Base-by-base conservation (phyloP, 1,140 invertebrate genomes). In the Antheraea pernyi region DNA sequence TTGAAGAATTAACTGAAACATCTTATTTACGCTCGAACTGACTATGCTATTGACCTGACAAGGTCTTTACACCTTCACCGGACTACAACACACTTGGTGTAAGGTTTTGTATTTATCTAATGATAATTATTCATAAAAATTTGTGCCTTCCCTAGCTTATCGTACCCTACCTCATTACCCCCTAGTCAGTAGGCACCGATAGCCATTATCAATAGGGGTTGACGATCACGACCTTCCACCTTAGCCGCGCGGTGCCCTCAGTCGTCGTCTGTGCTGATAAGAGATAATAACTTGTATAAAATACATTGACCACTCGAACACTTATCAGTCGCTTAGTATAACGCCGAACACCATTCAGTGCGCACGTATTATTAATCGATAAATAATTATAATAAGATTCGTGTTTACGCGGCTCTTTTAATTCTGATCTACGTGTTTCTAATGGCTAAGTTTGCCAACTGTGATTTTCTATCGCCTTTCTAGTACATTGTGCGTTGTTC, bases 391-490 rank as follows among this genome's bases (percentile, higher is more conserved):
- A 68, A 70, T 60, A 74, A 68, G 61, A 19, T 70, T 64, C 65
- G 60, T 72, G 71, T 64, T 59, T 72, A 36, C 71, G 69, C 19
- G 62, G 68, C 59, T 70, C 48, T 68, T 59, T 69, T 46, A 19
- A 53, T 65, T 65, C 37, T 22, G 19, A 48, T 48, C 11, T 53
- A 16, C 39, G 37, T 46, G n/a, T 63, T 81, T 81, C 84, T 81
- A 61, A 92, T 92, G 88, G 89, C 86, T 89, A 91, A 91, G 73
- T 91, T 87, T 70, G 78, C 84, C 58, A 81, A 88, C 78, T 73
- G 87, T 88, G 86, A 85, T 83, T 92, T 91, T 61, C 79, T 92
- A 19, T 92, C 89, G 66, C 89, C 89, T 9, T 70, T 80, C 59
- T 91, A 85, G 79, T 74, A 53, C 8, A 19, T 59, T 39, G 39